Evolutionary conservation across 2,797 vertebrate species (phyloP).

Genomic region (Picus viridis): DNA sequence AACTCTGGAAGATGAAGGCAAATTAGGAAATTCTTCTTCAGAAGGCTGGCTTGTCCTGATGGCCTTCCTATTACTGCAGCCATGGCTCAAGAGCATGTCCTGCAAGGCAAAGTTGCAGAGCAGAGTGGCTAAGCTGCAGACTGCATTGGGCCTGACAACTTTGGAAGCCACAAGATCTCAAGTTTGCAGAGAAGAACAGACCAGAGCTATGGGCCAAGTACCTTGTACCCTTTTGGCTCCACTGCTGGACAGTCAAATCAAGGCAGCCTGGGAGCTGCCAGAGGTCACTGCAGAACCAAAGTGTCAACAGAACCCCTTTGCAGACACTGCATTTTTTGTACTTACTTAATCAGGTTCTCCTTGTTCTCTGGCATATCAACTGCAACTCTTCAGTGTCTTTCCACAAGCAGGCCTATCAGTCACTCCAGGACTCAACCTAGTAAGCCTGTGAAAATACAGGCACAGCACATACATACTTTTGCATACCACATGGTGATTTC

Average conservation of each 20-base stretch:
- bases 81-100: accelerated
- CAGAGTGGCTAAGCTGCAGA: not conserved
- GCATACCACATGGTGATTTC: not conserved
- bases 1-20: not conserved
- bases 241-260: accelerated
- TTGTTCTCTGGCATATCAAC: not conserved
- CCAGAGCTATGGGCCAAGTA: not conserved
- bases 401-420: not conserved
- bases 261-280: not conserved
- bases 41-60: not conserved
- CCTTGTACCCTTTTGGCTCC: accelerated
- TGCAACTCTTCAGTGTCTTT: not conserved
- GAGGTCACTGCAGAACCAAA: not conserved
- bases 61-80: not conserved
- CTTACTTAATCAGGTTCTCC: not conserved
- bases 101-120: not conserved
- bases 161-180: not conserved
- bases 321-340: not conserved
- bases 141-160: not conserved
- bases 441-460: not conserved
- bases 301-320: not conserved
- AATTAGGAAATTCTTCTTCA: not conserved
- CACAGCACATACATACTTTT: not conserved
- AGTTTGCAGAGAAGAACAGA: not conserved
- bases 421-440: not conserved